Conservation (phyloP, 1,140 invertebrate genomes). For the Drosophila jambulina region DNA sequence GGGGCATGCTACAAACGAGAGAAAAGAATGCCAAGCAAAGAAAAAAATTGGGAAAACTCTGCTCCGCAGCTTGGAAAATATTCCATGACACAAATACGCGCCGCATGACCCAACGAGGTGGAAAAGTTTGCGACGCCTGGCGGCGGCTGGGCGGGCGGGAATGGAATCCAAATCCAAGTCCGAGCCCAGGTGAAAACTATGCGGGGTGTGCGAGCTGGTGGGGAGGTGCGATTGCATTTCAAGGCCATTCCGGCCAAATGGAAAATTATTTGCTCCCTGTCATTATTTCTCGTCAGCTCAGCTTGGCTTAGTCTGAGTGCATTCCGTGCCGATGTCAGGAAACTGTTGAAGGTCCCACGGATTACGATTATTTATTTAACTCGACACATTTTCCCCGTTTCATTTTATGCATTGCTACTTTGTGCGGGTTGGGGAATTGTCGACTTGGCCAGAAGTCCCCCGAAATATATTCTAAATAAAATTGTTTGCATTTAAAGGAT, state of each 20-base stretch:
- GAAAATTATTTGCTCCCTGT: conserved; percentile 72
- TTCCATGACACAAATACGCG: conserved; percentile 73
- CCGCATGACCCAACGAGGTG: conserved; percentile 45
- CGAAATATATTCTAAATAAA: neutral
- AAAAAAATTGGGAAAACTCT: conserved; percentile 30
- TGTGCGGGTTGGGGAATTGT: neutral
- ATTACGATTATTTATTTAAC: conserved; percentile 38
- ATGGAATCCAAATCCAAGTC: conserved; percentile 35
- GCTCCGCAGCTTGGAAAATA: conserved; percentile 52
- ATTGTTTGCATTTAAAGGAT: too few relatives aligned
- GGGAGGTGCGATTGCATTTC: conserved; percentile 38
- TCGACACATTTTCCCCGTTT: conserved; percentile 17
- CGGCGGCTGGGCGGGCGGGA: neutral
- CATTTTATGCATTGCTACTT: conserved; percentile 3
- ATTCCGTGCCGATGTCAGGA: conserved; percentile 31
- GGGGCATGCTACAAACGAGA: conserved; percentile 56
- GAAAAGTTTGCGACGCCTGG: conserved; percentile 33
- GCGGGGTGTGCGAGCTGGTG: neutral
- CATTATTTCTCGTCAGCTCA: conserved; percentile 53
- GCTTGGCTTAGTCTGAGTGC: conserved; percentile 39
- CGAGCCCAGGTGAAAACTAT: conserved; percentile 51
- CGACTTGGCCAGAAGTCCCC: neutral
- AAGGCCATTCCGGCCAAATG: conserved; percentile 66
- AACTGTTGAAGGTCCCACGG: conserved; percentile 22
- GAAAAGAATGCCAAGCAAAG: conserved; percentile 41